Evolutionary conservation across 2,113 vertebrate species (phyloP).

Genomic region (Sakesphorus luctuosus): DNA sequence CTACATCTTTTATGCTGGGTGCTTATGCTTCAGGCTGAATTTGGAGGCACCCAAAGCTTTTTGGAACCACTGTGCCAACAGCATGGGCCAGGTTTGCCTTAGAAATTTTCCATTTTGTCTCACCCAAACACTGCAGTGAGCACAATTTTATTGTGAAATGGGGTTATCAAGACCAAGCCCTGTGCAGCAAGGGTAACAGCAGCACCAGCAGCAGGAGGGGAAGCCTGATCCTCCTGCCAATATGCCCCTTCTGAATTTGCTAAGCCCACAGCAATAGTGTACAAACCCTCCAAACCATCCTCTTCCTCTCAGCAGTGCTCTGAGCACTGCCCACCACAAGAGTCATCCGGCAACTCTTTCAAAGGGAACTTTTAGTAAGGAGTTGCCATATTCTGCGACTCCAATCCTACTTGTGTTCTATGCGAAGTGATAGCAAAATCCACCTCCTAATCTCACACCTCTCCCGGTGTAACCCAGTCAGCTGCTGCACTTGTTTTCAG

Average conservation of each 20-base stretch:
- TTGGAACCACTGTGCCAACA: background rate
- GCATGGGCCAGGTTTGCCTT: background rate
- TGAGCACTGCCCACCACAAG: background rate
- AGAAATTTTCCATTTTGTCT: background rate
- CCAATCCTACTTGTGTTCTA: background rate
- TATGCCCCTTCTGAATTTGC: background rate
- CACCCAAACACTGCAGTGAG: background rate
- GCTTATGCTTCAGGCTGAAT: background rate
- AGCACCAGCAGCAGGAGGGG: background rate
- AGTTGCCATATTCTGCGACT: background rate
- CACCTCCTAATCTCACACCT: background rate
- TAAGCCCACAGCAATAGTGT: background rate
- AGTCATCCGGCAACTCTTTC: background rate
- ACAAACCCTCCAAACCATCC: background rate
- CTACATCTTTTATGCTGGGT: background rate
- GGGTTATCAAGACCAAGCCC: background rate
- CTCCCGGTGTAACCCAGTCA: background rate
- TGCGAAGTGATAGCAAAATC: background rate
- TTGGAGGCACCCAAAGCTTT: background rate
- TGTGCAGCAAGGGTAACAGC: background rate
- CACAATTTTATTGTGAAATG: background rate
- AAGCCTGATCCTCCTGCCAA: background rate
- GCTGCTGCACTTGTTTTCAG: background rate
- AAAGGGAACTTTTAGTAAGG: background rate
- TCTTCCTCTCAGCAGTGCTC: background rate